A percentile compares a stretch with the other conserved stretches of the same genome.
Conservation (phyloP, 2,797 vertebrate genomes). For the Sparidentex hasta region DNA sequence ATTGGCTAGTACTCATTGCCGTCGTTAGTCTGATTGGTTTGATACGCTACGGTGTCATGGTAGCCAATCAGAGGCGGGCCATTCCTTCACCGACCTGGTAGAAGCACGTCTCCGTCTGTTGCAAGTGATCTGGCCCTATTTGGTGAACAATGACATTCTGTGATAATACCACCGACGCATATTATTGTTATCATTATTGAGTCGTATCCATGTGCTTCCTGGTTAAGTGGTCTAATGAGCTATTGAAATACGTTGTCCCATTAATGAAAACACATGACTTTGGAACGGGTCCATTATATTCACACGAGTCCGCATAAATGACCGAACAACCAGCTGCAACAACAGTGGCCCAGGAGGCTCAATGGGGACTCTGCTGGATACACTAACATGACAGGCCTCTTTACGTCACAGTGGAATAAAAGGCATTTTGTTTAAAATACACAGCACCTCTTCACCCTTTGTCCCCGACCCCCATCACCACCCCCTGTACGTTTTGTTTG, state of each 20-base stretch:
- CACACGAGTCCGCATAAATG: neutral
- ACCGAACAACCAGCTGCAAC: conserved; percentile 36
- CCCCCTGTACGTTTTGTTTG: neutral
- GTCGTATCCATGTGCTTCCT: neutral
- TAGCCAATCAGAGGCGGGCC: too few species aligned
- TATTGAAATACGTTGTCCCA: too few species aligned
- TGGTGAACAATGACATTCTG: too few species aligned
- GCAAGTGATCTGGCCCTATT: too few species aligned
- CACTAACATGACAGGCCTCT: conserved; percentile 33
- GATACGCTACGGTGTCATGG: too few species aligned
- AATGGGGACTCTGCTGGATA: conserved; percentile 20
- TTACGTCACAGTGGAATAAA: conserved; percentile 27
- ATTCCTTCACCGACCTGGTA: too few species aligned
- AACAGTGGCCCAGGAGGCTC: conserved; percentile 16
- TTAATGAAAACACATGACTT: neutral
- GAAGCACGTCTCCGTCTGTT: too few species aligned
- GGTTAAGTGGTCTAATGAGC: neutral
- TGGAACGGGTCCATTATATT: neutral
- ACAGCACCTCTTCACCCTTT: conserved; percentile 15
- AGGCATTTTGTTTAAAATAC: conserved; percentile 23
- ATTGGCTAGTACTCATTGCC: too few species aligned
- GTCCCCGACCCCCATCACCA: neutral
- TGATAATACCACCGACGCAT: too few species aligned
- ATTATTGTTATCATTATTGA: too few species aligned
- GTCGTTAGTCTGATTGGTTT: too few species aligned